These are phyloP conservation scores for Euzophera pinguis DNA, from an alignment of 2,888 invertebrate species.

Conservation along the genomic window DNA sequence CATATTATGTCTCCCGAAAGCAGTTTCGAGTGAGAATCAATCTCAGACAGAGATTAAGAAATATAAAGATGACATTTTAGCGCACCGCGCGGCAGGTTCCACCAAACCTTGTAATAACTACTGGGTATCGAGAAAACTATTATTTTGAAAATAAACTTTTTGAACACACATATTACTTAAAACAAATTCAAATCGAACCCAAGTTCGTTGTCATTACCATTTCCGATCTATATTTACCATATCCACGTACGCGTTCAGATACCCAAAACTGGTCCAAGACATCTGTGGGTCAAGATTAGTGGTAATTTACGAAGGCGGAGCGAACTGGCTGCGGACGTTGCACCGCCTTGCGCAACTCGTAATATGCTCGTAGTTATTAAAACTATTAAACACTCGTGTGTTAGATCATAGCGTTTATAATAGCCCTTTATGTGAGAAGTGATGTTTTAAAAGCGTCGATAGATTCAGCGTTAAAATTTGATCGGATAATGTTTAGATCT, in stretches of 20 bases:
- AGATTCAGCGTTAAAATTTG: background rate
- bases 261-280: conserved; percentile 50
- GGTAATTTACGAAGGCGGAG: conserved; percentile 51
- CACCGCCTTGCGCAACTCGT: conserved; percentile 28
- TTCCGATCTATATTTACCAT: conserved; percentile 46
- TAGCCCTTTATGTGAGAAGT: conserved; percentile 5
- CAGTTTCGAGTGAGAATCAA: too few species aligned
- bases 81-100: too few species aligned
- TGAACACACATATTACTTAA: too few species aligned
- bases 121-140: too few species aligned
- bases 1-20: too few species aligned
- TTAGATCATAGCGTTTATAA: background rate
- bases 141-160: too few species aligned
- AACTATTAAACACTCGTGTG: conserved; percentile 5
- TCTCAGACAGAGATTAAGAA: too few species aligned
- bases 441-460: background rate
- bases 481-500: background rate
- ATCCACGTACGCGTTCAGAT: conserved; percentile 37
- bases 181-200: background rate
- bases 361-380: conserved; percentile 6
- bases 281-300: conserved; percentile 75
- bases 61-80: too few species aligned
- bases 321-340: conserved; percentile 64
- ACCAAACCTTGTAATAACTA: too few species aligned
- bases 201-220: conserved; percentile 24